phyloP scores from a whole-genome alignment of 92 coral and sea anemone genomes.

The Palythoa caribaeorum region DNA sequence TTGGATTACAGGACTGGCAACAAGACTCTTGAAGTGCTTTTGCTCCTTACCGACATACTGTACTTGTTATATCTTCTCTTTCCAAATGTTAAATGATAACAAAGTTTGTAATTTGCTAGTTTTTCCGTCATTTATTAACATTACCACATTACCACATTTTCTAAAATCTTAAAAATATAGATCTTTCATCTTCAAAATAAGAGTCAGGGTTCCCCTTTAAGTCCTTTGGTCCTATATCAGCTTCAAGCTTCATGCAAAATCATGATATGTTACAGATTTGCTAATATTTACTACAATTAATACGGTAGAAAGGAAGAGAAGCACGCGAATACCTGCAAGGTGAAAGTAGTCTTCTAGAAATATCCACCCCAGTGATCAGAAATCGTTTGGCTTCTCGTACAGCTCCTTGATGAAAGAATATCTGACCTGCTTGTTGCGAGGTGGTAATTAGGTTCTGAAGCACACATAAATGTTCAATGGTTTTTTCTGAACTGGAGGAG shows the following conservation, averaged over 20 bases:
- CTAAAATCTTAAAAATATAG: no score
- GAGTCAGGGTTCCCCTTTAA: no score
- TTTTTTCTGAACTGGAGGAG: constrained; percentile 31
- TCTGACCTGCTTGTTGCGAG: constrained; percentile 76
- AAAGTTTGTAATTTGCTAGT: no score
- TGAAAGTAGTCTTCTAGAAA: constrained; percentile 72
- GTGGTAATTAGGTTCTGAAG: constrained; percentile 70
- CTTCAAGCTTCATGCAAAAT: neutral
- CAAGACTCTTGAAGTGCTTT: no score
- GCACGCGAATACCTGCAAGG: constrained; percentile 77
- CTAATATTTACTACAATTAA: neutral
- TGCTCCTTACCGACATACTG: no score
- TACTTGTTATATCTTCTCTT: no score
- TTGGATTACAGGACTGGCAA: no score
- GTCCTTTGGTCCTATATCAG: no score
- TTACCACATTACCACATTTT: no score
- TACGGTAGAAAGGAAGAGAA: neutral
- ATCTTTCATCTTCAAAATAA: no score
- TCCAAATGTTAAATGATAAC: no score
- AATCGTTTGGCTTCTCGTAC: constrained; percentile 82
- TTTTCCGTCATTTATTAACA: no score
- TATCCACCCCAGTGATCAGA: constrained; percentile 78
- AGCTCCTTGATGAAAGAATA: constrained; percentile 88
- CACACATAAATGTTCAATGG: constrained; percentile 62
- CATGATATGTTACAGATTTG: neutral